Evolutionary conservation across 2,888 invertebrate species (phyloP), one percentile per base, ranked within the genome.

Genomic region (Drosophila buzzatii): DNA sequence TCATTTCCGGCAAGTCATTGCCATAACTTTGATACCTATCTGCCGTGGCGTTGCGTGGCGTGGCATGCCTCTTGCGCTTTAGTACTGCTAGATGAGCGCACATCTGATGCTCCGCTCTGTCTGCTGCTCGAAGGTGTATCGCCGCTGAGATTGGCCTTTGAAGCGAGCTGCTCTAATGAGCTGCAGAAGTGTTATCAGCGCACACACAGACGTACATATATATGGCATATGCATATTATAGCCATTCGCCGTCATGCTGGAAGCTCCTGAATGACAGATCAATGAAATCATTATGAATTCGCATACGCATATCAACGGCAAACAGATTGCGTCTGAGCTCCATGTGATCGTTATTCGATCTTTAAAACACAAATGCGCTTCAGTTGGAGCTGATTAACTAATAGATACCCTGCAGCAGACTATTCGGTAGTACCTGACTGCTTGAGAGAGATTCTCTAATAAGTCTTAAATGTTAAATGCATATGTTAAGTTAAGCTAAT

Each of bases 181-280:
- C 68, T 51, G 65, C 52, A 76, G 55, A 66, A 65, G 61, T 64
- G 68, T 87, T 90, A 90, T 90, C 90, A 79, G 59, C 59, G 39
- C 27, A 58, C 59, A 55, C 27, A 42, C 35, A 49, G 33, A 27
- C 41, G 47, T 42, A 45, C 53, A 37, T 41, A 9, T 9, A 9
- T 16, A 18, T 31, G n/a, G 18, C 42, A 23, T n/a, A 35, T 44
- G 33, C 44, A 42, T 35, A 57, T 56, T 37, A 37, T 53, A 67
- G 45, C 18, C 52, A 39, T 44, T 45, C 18, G 58, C 69, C 45
- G 63, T 79, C 85, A 75, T 69, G 70, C 79, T 86, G 90, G 85
- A 81, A 89, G 90, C 85, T 87, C 77, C 73, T 82, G 71, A 90
- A 88, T 85, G 86, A 87, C 86, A 90, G 91, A 86, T 90, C 91